Conservation (phyloP, 2,797 vertebrate species). For the Trachops cirrhosus region DNA sequence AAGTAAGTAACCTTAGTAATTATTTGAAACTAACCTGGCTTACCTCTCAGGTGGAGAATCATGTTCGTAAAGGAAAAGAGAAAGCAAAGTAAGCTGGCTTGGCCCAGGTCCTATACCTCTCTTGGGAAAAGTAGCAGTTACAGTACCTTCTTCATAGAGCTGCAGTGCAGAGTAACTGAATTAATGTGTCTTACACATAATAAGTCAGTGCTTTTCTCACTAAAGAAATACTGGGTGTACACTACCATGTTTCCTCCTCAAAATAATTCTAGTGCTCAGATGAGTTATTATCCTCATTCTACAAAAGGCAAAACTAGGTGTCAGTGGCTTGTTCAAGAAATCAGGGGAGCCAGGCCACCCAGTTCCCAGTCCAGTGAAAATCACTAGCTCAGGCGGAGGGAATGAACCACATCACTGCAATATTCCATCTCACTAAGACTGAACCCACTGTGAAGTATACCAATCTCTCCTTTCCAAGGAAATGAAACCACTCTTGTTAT, state of each 20-base stretch:
- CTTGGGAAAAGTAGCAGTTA: not conserved
- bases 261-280: not conserved
- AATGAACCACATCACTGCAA: not conserved
- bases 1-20: not conserved
- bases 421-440: not conserved
- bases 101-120: not conserved
- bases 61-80: not conserved
- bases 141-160: not conserved
- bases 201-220: not conserved
- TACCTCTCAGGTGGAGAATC: not conserved
- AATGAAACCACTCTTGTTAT: not conserved
- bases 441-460: not conserved
- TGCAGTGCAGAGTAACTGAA: not conserved
- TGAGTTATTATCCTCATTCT: not conserved
- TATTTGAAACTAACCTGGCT: not conserved
- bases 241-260: not conserved
- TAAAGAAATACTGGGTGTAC: not conserved
- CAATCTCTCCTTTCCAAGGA: not conserved
- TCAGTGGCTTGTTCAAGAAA: not conserved
- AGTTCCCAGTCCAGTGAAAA: not conserved
- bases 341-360: rapidly evolving
- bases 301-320: conserved; percentile 33
- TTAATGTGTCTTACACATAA: not conserved
- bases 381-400: not conserved
- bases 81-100: not conserved